Evolutionary conservation across 2,797 vertebrate genomes (phyloP), one percentile per base, ranked within the genome.

Genomic region (Chelmon rostratus): DNA sequence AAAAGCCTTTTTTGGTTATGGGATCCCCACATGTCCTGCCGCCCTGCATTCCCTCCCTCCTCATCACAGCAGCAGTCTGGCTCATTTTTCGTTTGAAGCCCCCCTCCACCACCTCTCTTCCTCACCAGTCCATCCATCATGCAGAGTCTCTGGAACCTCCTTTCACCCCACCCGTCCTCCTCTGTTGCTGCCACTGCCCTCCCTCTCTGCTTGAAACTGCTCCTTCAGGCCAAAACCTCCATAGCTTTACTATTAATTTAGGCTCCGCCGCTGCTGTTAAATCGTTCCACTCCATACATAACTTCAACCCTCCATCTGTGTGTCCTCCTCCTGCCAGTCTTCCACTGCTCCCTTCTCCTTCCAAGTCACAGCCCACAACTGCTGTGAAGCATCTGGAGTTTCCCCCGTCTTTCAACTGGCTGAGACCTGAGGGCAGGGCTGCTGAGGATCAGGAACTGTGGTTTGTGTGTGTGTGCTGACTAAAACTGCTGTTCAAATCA

Each of bases 121-220:
- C 82, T 87, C 89, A 83, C 79, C 79, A 88, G 86, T 90, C 88
- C 91, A 95, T 95, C 92, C 92, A 95, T 95, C 94, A 94, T 86
- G 87, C 79, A 63, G 73, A 81, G 83, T 74, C 71, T 84, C 44
- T 82, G 78, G 82, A 82, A 77, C 80, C 87, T 89, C 88, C 84
- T 86, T 80, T 86, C 77, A 73, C 82, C 77, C 85, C 84, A 68
- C 70, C 79, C 77, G 5, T 47, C 59, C 69, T 70, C 76, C 77
- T 63, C 74, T 78, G 57, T 6, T 74, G 76, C 75, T 89, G 82
- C 84, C 52, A 1, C 83, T 52, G 49, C 79, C 59, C 79, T 82
- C 53, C 73, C 53, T 80, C 65, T 23, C 37, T 52, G 62, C 40
- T 77, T 72, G 47, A 83, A 79, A 68, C 3, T 28, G 0, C 53